Percentiles rank a stretch among this genome's conserved stretches.
These are phyloP conservation scores for Barypeithes pellucidus DNA, from an alignment of 2,888 invertebrate species.

Conservation along the genomic window DNA sequence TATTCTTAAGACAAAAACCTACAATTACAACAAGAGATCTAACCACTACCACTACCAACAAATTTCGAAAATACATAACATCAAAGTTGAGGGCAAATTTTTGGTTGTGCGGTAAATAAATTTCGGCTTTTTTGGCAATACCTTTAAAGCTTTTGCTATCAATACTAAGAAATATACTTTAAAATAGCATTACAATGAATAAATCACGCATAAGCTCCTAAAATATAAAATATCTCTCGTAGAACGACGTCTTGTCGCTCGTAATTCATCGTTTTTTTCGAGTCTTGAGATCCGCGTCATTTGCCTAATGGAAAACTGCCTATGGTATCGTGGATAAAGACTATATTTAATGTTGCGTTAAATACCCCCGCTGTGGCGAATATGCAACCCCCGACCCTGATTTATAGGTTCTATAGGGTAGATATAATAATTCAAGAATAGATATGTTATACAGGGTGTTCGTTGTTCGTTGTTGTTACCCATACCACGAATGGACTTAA, in stretches of 20 bases:
- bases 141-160: neutral
- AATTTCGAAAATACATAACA: too few species aligned
- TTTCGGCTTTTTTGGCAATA: too few species aligned
- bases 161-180: too few species aligned
- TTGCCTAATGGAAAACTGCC: slow-evolving; percentile 69
- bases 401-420: slow-evolving; percentile 1
- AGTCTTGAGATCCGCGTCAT: slow-evolving; percentile 66
- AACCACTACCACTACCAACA: too few species aligned
- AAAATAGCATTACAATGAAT: slow-evolving; percentile 20
- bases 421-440: too few species aligned
- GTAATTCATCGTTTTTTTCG: slow-evolving; percentile 62
- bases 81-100: too few species aligned
- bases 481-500: too few species aligned
- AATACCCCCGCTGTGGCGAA: slow-evolving; percentile 61
- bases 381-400: slow-evolving; percentile 28
- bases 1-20: too few species aligned
- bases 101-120: too few species aligned
- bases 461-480: too few species aligned
- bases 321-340: slow-evolving; percentile 62
- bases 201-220: slow-evolving; percentile 38
- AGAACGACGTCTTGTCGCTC: slow-evolving; percentile 38
- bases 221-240: slow-evolving; percentile 26
- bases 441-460: too few species aligned
- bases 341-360: slow-evolving; percentile 70
- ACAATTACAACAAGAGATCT: too few species aligned